phyloP scores from a whole-genome alignment of 2,797 vertebrate genomes.

The Meda fulgida region DNA sequence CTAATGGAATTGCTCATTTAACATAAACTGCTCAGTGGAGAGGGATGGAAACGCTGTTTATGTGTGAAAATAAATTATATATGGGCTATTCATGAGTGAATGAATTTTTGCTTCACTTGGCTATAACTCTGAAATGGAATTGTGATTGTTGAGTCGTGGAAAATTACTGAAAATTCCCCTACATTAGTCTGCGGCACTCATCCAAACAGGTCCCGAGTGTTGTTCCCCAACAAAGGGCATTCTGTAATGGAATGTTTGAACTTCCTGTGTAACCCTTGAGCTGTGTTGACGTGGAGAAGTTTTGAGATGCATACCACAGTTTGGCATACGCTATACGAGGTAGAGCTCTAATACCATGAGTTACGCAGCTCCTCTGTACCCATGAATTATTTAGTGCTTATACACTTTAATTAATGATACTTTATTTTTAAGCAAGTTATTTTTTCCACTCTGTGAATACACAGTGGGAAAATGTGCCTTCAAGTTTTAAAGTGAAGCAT shows the following conservation, averaged over 20 bases:
- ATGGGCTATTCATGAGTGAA: conserved; percentile 39
- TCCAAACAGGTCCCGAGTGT: conserved; percentile 24
- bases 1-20: conserved; percentile 45
- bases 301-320: conserved; percentile 24
- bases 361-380: conserved; percentile 21
- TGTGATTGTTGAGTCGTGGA: conserved; percentile 5
- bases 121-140: conserved; percentile 18
- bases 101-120: conserved; percentile 11
- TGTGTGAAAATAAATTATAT: conserved; percentile 44
- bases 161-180: conserved; percentile 27
- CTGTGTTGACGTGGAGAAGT: conserved; percentile 18
- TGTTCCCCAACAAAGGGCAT: conserved; percentile 49
- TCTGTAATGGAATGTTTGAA: conserved; percentile 44
- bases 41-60: conserved; percentile 34
- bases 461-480: conserved; percentile 1
- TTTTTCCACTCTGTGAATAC: neutral
- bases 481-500: conserved; percentile 23
- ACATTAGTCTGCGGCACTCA: conserved; percentile 22
- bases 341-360: conserved; percentile 14
- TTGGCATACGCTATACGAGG: neutral
- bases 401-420: conserved; percentile 47
- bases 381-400: conserved; percentile 37
- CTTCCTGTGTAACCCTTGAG: conserved; percentile 39
- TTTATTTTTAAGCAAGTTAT: conserved; percentile 23
- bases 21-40: conserved; percentile 35